A percentile compares a stretch with the other conserved stretches of the same genome.
Evolutionary conservation across 2,888 invertebrate genomes (phyloP).

Genomic region (Torymus texanus): DNA sequence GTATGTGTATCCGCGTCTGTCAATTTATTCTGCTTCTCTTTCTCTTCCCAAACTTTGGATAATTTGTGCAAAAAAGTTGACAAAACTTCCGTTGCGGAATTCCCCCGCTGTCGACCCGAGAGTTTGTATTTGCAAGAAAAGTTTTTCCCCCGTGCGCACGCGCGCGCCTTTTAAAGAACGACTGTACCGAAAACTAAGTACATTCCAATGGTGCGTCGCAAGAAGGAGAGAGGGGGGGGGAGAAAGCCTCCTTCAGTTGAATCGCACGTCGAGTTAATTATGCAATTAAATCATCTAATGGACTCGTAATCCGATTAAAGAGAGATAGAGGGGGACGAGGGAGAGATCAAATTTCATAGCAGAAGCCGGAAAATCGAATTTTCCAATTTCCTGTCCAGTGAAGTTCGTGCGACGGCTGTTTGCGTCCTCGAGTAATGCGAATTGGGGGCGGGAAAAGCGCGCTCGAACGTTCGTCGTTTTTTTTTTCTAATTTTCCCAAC

Average conservation of each 20-base stretch:
- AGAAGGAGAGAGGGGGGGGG: too few species aligned
- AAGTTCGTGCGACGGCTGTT: not conserved
- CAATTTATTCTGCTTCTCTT: slow-evolving; percentile 7
- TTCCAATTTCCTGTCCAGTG: slow-evolving; percentile 35
- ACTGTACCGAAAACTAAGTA: slow-evolving; percentile 1
- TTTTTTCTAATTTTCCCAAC: too few species aligned
- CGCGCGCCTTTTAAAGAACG: not conserved
- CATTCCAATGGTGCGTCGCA: slow-evolving; percentile 3
- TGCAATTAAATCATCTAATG: slow-evolving; percentile 51
- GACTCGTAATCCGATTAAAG: slow-evolving; percentile 44
- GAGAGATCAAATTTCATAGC: slow-evolving; percentile 30
- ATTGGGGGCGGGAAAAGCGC: too few species aligned
- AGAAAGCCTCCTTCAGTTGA: not conserved
- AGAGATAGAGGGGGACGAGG: not conserved
- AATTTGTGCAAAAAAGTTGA: too few species aligned
- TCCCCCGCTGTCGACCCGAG: too few species aligned
- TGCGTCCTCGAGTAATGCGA: slow-evolving; percentile 21
- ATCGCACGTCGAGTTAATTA: slow-evolving; percentile 33
- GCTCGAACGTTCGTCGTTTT: too few species aligned
- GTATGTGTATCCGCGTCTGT: not conserved
- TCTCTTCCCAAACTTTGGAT: too few species aligned
- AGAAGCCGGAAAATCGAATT: slow-evolving; percentile 38
- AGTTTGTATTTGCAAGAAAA: slow-evolving; percentile 16
- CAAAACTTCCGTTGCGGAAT: too few species aligned
- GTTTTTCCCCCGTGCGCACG: not conserved